Evolutionary conservation across 2,797 vertebrate genomes (phyloP), one percentile per base, ranked within the genome.

Genomic region (Microhierax caerulescens): DNA sequence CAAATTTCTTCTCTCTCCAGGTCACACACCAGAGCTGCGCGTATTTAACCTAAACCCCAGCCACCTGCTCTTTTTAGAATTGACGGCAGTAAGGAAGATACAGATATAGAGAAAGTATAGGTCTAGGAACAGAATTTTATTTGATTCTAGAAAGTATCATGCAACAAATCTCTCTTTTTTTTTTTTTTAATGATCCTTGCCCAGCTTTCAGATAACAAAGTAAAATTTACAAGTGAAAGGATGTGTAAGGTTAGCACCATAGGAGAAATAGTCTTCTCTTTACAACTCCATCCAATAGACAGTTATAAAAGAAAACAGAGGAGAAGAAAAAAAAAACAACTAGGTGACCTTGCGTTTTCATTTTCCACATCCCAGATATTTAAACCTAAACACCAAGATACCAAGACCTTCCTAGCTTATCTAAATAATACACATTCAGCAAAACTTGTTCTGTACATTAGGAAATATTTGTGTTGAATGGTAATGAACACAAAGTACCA

Each of bases 61-160:
- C 20, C 54, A 61, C 39, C 28, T 78, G 21, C 15, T 59, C 39
- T 53, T 82, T 56, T 56, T 21, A 45, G 50, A 50, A 50, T n/a
- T 54, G 39, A 53, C 41, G 37, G 11, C 63, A 93, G 59, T 63
- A 81, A 88, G 88, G 60, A 95, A 86, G 43, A 89, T 92, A 86
- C 43, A 85, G 90, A 86, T 59, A 63, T n/a, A 95, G 67, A 95
- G 85, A 74, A 94, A 79, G 39, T 32, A 32, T 2, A 86, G 67
- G 54, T 87, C 74, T 60, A 81, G 36, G 34, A 95, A 93, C 19
- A 90, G 77, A 69, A 82, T 92, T 95, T 97, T 95, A 97, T 95
- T 97, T 65, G 15, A 78, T 75, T 90, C 73, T 88, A 53, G 60
- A 88, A 93, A 90, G 51, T 39, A 75, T 76, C 94, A 95, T 92